Evolutionary conservation across 1,140 invertebrate genomes (phyloP).

Genomic region (Zaprionus kolodkinae): DNA sequence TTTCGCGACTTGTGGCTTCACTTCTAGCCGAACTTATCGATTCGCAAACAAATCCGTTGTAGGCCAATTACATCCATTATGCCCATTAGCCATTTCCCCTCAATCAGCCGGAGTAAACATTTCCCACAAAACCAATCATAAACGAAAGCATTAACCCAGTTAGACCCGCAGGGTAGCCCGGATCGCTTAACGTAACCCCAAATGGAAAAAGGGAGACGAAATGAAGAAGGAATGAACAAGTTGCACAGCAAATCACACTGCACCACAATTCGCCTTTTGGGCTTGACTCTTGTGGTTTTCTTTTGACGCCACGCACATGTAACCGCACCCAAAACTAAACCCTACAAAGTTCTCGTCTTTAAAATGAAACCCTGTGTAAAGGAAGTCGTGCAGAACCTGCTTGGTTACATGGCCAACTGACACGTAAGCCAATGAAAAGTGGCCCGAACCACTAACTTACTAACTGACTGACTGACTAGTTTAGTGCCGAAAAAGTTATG

Average conservation of each 20-base stretch:
- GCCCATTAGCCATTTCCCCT: conserved; percentile 44
- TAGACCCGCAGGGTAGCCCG: conserved; percentile 17
- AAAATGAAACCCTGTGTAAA: conserved; percentile 20
- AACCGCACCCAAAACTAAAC: conserved; percentile 50
- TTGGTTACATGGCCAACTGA: conserved; percentile 27
- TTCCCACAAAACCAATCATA: conserved; percentile 58
- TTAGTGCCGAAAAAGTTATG: conserved; percentile 12
- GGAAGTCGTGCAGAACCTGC: conserved; percentile 1
- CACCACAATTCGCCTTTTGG: conserved; percentile 23
- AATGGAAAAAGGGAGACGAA: not conserved
- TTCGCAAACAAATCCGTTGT: conserved; percentile 39
- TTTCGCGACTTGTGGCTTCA: not conserved
- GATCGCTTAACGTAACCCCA: not conserved
- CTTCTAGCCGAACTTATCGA: conserved; percentile 20
- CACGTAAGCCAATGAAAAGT: conserved; percentile 34
- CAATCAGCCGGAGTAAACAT: conserved; percentile 47
- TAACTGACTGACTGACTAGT: conserved; percentile 41
- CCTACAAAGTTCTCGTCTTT: conserved; percentile 23
- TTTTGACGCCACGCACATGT: conserved; percentile 26
- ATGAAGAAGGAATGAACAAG: conserved; percentile 1
- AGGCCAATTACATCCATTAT: conserved; percentile 43
- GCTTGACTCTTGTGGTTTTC: conserved; percentile 29
- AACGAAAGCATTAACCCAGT: conserved; percentile 66
- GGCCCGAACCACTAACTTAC: conserved; percentile 27
- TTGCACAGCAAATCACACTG: conserved; percentile 36